A percentile compares a stretch with the other conserved stretches of the same genome.
phyloP scores from a whole-genome alignment of 2,113 vertebrate species.

The Mus spicilegus region DNA sequence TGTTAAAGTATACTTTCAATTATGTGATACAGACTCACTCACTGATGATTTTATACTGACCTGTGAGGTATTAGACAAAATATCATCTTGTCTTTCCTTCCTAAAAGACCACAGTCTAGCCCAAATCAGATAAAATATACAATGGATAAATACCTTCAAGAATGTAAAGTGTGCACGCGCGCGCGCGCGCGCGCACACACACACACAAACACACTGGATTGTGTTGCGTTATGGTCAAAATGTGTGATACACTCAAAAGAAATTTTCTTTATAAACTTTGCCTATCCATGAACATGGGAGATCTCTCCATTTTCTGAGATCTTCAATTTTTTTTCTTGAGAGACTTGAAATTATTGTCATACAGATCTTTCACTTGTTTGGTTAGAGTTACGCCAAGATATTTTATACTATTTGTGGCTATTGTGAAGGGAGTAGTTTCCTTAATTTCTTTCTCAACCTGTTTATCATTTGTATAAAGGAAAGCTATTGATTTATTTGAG shows the following conservation, averaged over 20 bases:
- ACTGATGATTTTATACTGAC: not conserved
- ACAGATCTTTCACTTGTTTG: too few relatives aligned
- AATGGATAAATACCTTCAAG: not conserved
- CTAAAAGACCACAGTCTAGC: not conserved
- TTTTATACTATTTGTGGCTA: too few relatives aligned
- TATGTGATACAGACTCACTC: not conserved
- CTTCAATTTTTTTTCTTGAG: too few relatives aligned
- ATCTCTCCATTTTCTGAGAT: too few relatives aligned
- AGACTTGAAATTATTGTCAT: too few relatives aligned
- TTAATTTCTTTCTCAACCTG: too few relatives aligned
- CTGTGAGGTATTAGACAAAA: not conserved
- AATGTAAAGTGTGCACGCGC: not conserved
- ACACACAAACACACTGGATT: not conserved
- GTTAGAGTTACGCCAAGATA: too few relatives aligned
- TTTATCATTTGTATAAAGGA: too few relatives aligned
- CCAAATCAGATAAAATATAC: not conserved
- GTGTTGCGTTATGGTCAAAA: not conserved
- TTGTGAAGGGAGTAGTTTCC: too few relatives aligned
- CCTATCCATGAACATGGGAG: too few relatives aligned
- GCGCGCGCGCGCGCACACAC: too few relatives aligned
- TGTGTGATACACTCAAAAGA: not conserved
- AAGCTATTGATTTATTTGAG: too few relatives aligned
- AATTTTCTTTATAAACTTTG: not conserved
- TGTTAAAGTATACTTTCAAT: not conserved
- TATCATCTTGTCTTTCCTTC: not conserved